These are phyloP conservation scores for Silurus asotus DNA, from an alignment of 2,113 vertebrate genomes.

Conservation along the genomic window DNA sequence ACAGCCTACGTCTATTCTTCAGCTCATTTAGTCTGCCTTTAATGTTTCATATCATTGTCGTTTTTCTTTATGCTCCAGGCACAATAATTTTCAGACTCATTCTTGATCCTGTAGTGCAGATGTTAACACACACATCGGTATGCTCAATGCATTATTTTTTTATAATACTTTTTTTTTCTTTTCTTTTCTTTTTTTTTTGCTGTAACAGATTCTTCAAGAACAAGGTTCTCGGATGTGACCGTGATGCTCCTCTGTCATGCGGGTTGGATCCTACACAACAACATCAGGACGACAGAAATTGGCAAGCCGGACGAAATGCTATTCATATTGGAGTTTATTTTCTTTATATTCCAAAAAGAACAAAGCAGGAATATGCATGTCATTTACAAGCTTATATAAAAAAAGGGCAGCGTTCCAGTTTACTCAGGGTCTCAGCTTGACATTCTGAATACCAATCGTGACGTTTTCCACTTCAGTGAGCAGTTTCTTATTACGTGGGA, in stretches of 20 bases:
- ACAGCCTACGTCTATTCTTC: background rate
- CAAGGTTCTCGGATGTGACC: slow-evolving; percentile 57
- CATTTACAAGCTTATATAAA: slow-evolving; percentile 25
- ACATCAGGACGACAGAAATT: slow-evolving; percentile 17
- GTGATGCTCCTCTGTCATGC: slow-evolving; percentile 23
- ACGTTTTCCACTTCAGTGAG: slow-evolving; percentile 12
- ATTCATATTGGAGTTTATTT: slow-evolving; percentile 7
- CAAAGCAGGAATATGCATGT: slow-evolving; percentile 40
- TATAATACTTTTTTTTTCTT: background rate
- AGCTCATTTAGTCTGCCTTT: background rate
- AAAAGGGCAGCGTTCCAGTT: slow-evolving; percentile 47
- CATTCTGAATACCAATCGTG: slow-evolving; percentile 32
- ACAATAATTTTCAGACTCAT: background rate
- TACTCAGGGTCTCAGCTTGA: slow-evolving; percentile 52
- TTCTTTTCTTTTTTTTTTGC: background rate
- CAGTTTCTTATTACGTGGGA: background rate
- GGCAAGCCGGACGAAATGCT: slow-evolving; percentile 3
- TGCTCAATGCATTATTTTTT: background rate
- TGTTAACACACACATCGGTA: background rate
- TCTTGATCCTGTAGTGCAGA: background rate
- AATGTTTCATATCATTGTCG: slow-evolving; percentile 3
- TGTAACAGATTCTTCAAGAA: slow-evolving; percentile 55
- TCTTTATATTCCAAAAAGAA: background rate
- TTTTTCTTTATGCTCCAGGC: slow-evolving; percentile 8
- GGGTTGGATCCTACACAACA: background rate